A percentile compares a stretch with the other conserved stretches of the same genome.
Evolutionary conservation across 2,113 vertebrate genomes (phyloP).

Genomic region (Myrmophylax atrothorax): DNA sequence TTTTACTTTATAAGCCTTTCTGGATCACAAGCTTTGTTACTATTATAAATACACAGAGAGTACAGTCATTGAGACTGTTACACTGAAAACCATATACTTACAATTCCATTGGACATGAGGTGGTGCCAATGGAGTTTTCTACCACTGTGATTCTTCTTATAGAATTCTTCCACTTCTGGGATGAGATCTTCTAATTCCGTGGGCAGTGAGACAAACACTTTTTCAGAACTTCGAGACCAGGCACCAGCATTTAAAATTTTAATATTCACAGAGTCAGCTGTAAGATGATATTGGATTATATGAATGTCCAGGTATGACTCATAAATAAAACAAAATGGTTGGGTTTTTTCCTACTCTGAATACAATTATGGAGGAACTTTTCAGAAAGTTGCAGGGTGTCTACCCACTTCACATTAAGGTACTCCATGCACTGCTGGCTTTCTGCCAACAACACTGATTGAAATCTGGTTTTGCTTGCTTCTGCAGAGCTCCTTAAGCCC

Average conservation of each 20-base stretch:
- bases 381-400: not conserved
- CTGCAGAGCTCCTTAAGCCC: not conserved
- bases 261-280: slow-evolving; percentile 98
- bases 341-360: not conserved
- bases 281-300: slow-evolving; percentile 3
- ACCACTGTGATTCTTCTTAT: slow-evolving; percentile 99
- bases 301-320: not conserved
- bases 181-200: slow-evolving; percentile 98
- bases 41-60: not conserved
- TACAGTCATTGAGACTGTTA: not conserved
- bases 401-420: not conserved
- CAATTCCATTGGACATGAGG: slow-evolving; percentile 99
- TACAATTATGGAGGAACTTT: not conserved
- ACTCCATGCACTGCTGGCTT: not conserved
- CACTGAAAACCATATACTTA: slow-evolving; percentile 73
- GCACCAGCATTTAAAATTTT: slow-evolving; percentile 99
- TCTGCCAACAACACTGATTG: not conserved
- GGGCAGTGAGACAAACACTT: slow-evolving; percentile 96
- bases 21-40: not conserved
- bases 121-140: slow-evolving; percentile 99
- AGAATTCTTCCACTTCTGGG: slow-evolving; percentile 98
- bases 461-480: not conserved
- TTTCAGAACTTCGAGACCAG: slow-evolving; percentile 98
- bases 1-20: not conserved
- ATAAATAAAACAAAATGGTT: not conserved